Evolutionary conservation across 2,888 invertebrate species (phyloP), one percentile per base, ranked within the genome.

Genomic region (Xestia xanthographa): DNA sequence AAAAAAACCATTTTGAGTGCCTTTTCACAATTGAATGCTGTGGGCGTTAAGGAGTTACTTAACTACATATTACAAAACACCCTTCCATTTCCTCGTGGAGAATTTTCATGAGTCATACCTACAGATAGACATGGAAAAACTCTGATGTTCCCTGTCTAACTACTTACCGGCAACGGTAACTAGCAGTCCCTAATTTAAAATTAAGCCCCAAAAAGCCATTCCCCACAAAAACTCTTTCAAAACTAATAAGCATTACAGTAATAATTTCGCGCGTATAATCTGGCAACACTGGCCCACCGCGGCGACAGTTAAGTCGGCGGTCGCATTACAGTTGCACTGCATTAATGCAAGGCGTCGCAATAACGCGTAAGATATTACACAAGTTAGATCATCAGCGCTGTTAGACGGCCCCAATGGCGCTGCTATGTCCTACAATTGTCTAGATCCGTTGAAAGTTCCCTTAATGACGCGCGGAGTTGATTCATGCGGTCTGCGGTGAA

Each of bases 351-450:
- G 88, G 83, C 88, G 89, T 89, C 87, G 92, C 94, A 89, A 93
- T 95, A 94, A 93, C 92, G 89, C 88, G 87, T 93, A 92, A 94
- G 94, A 94, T 94, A 95, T 93, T 89, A 91, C 90, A 81, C 90
- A 95, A 95, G 92, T 95, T 95, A 89, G 93, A 91, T 93, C 95
- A 94, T 95, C 94, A 94, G 91, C 82, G 92, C 90, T 87, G 90
- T 90, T 90, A 89, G 90, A 81, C 85, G 88, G 88, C 91, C 90
- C 90, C 91, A 88, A 91, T 91, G 92, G 92, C 90, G 88, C 89
- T 73, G 88, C 88, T 89, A 83, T 82, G 82, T 79, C 78, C 81
- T 83, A 78, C 83, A 90, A 90, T 89, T 79, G 90, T 91, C 92
- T 88, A 89, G 91, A 90, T 90, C 90, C 88, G 90, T 87, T 89